These are phyloP conservation scores for Carapus acus DNA, from an alignment of 2,797 vertebrate genomes.

Conservation along the genomic window DNA sequence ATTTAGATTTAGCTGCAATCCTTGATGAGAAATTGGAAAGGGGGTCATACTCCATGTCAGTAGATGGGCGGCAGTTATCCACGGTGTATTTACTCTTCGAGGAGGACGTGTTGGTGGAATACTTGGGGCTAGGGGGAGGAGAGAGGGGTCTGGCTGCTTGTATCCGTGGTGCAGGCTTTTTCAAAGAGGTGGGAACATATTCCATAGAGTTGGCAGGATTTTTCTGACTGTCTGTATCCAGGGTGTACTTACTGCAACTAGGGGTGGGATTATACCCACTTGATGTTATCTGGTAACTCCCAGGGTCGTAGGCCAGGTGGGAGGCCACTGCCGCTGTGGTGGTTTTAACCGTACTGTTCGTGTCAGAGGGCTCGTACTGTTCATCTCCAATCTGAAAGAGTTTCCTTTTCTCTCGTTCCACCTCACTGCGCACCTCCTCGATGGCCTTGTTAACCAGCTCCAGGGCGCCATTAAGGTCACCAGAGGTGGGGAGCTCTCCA, in stretches of 20 bases:
- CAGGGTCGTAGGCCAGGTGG: conserved; percentile 78
- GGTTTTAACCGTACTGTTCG: conserved; percentile 46
- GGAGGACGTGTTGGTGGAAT: conserved; percentile 47
- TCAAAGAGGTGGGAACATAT: conserved; percentile 83
- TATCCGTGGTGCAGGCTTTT: conserved; percentile 55
- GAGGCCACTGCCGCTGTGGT: conserved; percentile 50
- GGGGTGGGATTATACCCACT: conserved; percentile 85
- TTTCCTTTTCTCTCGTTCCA: conserved; percentile 89
- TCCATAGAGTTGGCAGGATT: conserved; percentile 76
- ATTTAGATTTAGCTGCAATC: conserved; percentile 76
- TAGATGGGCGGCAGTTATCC: conserved; percentile 85
- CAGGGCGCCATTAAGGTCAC: conserved; percentile 72
- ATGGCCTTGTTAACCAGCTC: conserved; percentile 94
- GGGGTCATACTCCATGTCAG: conserved; percentile 94
- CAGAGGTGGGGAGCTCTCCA: conserved; percentile 61
- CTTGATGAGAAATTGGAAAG: conserved; percentile 92
- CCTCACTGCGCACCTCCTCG: conserved; percentile 84
- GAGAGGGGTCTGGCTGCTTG: conserved; percentile 32
- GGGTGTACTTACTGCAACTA: conserved; percentile 84
- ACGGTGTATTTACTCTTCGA: conserved; percentile 85
- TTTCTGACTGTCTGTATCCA: conserved; percentile 71
- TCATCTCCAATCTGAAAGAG: conserved; percentile 74
- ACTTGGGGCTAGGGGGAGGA: conserved; percentile 57
- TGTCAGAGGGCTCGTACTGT: conserved; percentile 77
- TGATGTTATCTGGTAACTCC: conserved; percentile 73